These are phyloP conservation scores for Aphelinus certus DNA, from an alignment of 1,140 invertebrate genomes.

Conservation along the genomic window DNA sequence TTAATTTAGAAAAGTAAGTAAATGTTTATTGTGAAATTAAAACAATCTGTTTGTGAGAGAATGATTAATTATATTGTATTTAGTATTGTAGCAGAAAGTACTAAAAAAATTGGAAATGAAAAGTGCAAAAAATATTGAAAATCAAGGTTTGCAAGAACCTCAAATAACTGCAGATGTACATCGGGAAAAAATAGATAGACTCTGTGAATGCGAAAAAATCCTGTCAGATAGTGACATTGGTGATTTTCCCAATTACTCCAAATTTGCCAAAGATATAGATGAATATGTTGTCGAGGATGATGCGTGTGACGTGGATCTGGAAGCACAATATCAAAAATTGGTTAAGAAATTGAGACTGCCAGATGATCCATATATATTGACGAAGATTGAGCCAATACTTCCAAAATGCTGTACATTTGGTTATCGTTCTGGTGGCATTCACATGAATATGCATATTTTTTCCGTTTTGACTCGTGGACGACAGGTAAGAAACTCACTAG, in stretches of 20 bases:
- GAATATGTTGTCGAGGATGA: conserved; percentile 45
- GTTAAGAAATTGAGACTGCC: conserved; percentile 49
- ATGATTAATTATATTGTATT: too few relatives aligned
- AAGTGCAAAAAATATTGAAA: not conserved
- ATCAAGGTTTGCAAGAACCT: not conserved
- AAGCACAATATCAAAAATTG: conserved; percentile 51
- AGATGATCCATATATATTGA: conserved; percentile 54
- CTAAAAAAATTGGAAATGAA: not conserved
- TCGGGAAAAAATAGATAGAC: conserved; percentile 38
- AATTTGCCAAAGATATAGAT: conserved; percentile 38
- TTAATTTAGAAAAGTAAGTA: too few relatives aligned
- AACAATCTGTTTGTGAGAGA: too few relatives aligned
- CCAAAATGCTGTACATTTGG: conserved; percentile 51
- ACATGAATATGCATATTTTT: conserved; percentile 54
- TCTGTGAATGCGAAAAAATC: conserved; percentile 47
- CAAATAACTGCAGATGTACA: not conserved
- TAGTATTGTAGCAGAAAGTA: not conserved
- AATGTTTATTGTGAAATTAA: too few relatives aligned
- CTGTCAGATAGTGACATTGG: conserved; percentile 46
- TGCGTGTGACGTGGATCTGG: conserved; percentile 51
- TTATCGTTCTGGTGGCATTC: conserved; percentile 52
- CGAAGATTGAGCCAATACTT: conserved; percentile 51
- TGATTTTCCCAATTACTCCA: conserved; percentile 38
- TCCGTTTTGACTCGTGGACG: conserved; percentile 57
- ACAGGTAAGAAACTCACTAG: conserved; percentile 48